phyloP scores from a whole-genome alignment of 2,113 vertebrate species.

The Oophaga pumilio region DNA sequence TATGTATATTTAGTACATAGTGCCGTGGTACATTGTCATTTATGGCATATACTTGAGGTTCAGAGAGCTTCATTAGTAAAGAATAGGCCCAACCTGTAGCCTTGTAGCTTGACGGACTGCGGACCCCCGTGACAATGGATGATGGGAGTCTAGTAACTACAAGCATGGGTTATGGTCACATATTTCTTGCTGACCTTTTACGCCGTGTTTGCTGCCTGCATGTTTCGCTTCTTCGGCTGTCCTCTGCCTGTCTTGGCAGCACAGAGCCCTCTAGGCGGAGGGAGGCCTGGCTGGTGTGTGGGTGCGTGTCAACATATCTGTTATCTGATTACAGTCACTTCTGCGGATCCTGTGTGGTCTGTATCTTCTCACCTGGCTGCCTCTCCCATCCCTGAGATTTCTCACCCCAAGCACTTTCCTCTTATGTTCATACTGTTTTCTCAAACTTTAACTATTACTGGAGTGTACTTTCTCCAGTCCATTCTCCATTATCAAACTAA shows the following conservation, averaged over 20 bases:
- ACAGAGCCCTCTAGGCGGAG: constrained; percentile 6
- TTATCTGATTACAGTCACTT: constrained; percentile 42
- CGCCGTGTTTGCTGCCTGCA: neutral
- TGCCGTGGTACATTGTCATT: neutral
- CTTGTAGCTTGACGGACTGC: too few species aligned
- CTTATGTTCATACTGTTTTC: neutral
- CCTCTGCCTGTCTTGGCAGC: constrained; percentile 28
- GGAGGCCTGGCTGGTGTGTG: constrained; percentile 30
- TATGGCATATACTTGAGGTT: too few species aligned
- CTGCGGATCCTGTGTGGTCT: constrained; percentile 44
- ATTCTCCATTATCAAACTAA: neutral
- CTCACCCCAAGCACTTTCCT: constrained; percentile 13
- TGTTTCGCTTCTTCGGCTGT: neutral
- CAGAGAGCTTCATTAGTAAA: too few species aligned
- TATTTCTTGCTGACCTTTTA: neutral
- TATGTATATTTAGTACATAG: neutral
- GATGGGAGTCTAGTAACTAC: neutral
- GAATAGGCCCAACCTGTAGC: too few species aligned
- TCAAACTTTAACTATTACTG: neutral
- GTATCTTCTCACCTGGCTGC: constrained; percentile 20
- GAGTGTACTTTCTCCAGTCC: neutral
- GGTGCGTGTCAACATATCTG: constrained; percentile 39
- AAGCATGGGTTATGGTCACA: neutral
- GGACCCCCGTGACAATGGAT: neutral
- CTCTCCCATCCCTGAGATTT: constrained; percentile 2